Base-by-base conservation (phyloP, 2,797 vertebrate genomes). In the Phataginus tricuspis region DNA sequence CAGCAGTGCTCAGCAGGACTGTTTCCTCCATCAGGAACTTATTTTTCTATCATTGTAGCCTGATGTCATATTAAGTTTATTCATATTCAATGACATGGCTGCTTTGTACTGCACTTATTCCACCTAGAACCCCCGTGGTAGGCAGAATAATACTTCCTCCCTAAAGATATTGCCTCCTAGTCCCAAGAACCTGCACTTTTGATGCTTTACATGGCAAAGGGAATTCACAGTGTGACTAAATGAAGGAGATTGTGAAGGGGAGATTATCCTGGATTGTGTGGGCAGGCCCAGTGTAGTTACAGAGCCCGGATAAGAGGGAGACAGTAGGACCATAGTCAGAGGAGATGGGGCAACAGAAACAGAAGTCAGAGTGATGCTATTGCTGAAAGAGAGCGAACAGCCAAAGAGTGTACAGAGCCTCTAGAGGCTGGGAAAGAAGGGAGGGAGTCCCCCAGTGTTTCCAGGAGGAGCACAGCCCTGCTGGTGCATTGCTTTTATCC, bases 201-300 rank as follows among this genome's bases (percentile, higher is more conserved):
- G 13, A n/a, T 25, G 6, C 18, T 53, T 91, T 53, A 21, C 3
- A 34, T 23, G 19, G 19, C n/a, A 51, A 31, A 74, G 29, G 29
- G 49, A 51, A 8, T 45, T 59, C 21, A 5, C 2, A 51, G 6
- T 25, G 42, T 21, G 12, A 37, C 29, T 39, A 71, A 53, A 69
- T 27, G 77, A n/a, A 74, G 31, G 34, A 27, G 9, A 21, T 45
- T 68, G 39, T 13, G 25, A 78, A 74, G 45, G 2, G 10, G 13
- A 74, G 34, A n/a, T 11, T 57, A n/a, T 9, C 5, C 2, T 68
- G 16, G 21, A 27, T 79, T 14, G 61, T 13, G 2, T 14, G 27
- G 1, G 4, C 16, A 8, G 10, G 2, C 3, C 7, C 31, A 51
- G 0, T 31, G 15, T 14, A 85, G 63, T 42, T 12, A 23, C 14